Percentiles rank a stretch among this genome's conserved stretches.
These are phyloP conservation scores for Aphis craccivora DNA, from an alignment of 1,140 invertebrate species.

Conservation along the genomic window DNA sequence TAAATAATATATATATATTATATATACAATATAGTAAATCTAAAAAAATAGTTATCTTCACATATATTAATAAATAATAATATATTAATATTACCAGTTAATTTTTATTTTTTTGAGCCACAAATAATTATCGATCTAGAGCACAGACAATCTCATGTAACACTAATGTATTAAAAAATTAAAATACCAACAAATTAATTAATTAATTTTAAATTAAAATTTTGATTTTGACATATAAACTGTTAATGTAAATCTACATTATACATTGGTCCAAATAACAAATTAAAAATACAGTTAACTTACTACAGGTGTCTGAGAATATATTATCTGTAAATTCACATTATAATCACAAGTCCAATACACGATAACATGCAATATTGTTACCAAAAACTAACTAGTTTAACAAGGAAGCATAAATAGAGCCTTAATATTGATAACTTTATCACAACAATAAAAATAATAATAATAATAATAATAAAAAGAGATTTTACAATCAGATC, in stretches of 20 bases:
- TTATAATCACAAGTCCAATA: slow-evolving; percentile 10
- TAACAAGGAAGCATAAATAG: slow-evolving; percentile 27
- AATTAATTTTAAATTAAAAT: not conserved
- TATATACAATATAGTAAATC: slow-evolving; percentile 21
- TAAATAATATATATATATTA: not conserved
- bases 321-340: not conserved
- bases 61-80: slow-evolving; percentile 32
- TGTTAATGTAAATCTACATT: not conserved
- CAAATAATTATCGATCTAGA: not conserved
- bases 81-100: not conserved
- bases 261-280: slow-evolving; percentile 21
- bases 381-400: not conserved
- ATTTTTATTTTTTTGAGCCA: slow-evolving; percentile 6
- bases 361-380: not conserved
- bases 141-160: too few species aligned
- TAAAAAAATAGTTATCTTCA: slow-evolving; percentile 39
- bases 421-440: not conserved
- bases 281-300: not conserved
- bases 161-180: not conserved
- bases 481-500: slow-evolving; percentile 41
- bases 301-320: not conserved
- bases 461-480: slow-evolving; percentile 13
- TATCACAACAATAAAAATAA: slow-evolving; percentile 33
- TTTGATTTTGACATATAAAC: not conserved
- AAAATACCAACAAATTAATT: not conserved